Conservation (phyloP, 1,140 invertebrate genomes). For the Tachypleus tridentatus region DNA sequence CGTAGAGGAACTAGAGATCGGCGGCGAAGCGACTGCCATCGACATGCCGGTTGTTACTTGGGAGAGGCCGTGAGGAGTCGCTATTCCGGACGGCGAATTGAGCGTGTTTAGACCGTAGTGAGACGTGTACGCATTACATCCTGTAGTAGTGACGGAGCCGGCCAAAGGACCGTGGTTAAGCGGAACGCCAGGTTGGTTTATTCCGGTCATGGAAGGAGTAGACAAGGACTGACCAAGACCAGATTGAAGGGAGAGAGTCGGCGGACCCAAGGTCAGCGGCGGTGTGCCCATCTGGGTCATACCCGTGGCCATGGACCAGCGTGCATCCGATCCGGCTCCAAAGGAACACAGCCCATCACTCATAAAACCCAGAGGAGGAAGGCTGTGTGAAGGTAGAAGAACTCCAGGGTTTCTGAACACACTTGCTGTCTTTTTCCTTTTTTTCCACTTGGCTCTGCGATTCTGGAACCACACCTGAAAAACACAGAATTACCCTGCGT, state of each 20-base stretch:
- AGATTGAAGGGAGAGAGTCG: slow-evolving; percentile 6
- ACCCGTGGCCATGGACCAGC: slow-evolving; percentile 44
- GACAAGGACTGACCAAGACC: slow-evolving; percentile 10
- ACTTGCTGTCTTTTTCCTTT: slow-evolving; percentile 70
- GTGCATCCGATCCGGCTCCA: slow-evolving; percentile 48
- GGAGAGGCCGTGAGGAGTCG: too few relatives aligned
- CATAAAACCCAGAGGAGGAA: slow-evolving; percentile 82
- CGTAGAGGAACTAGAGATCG: neutral
- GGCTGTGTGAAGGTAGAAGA: slow-evolving; percentile 77
- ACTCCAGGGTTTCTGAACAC: slow-evolving; percentile 82
- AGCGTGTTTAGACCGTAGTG: neutral
- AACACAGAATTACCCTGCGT: neutral
- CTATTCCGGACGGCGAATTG: too few relatives aligned
- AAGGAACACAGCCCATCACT: slow-evolving; percentile 60
- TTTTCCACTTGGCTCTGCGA: slow-evolving; percentile 77
- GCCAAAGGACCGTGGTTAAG: neutral
- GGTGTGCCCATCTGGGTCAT: slow-evolving; percentile 14
- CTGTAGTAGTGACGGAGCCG: neutral
- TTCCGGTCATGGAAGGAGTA: neutral
- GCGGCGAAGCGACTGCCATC: too few relatives aligned
- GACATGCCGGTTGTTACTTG: too few relatives aligned
- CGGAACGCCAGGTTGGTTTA: neutral
- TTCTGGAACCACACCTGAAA: slow-evolving; percentile 21
- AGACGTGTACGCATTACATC: too few relatives aligned
- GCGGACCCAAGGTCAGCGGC: neutral